A percentile compares a stretch with the other conserved stretches of the same genome.
These are phyloP conservation scores for Neodiprion lecontei DNA, from an alignment of 1,140 invertebrate species.

Conservation along the genomic window DNA sequence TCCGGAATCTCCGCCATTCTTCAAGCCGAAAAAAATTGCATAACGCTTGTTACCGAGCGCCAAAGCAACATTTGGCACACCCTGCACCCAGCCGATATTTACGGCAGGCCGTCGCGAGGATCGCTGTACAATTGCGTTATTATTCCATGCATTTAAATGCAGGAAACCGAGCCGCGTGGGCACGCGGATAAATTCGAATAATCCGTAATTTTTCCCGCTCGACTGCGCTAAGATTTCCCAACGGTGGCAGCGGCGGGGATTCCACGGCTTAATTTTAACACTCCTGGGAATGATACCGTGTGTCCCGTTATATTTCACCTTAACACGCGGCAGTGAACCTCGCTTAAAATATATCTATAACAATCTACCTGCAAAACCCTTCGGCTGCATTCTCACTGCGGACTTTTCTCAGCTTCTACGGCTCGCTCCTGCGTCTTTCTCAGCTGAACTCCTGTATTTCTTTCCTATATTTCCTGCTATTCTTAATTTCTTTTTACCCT, in stretches of 20 bases:
- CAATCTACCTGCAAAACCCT: not conserved
- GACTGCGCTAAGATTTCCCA: slow-evolving; percentile 34
- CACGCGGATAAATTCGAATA: slow-evolving; percentile 19
- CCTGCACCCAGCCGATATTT: not conserved
- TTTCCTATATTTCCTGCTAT: not conserved
- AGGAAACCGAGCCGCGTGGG: slow-evolving; percentile 31
- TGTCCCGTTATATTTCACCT: slow-evolving; percentile 14
- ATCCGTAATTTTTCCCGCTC: slow-evolving; percentile 41
- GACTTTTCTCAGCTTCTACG: not conserved
- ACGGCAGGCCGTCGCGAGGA: not conserved
- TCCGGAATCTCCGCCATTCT: too few species aligned
- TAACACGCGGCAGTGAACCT: not conserved
- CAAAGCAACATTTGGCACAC: not conserved
- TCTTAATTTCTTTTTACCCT: not conserved
- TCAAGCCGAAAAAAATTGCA: not conserved
- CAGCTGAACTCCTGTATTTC: not conserved
- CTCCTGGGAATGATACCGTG: slow-evolving; percentile 33
- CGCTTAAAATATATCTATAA: not conserved
- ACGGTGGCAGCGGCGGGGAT: slow-evolving; percentile 16
- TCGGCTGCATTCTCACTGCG: not conserved
- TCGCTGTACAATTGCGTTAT: slow-evolving; percentile 32
- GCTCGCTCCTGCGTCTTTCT: not conserved
- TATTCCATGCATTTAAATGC: slow-evolving; percentile 58
- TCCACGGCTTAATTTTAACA: slow-evolving; percentile 32
- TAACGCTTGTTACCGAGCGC: not conserved